Evolutionary conservation across 2,113 vertebrate species (phyloP).

Genomic region (Speoplatyrhinus poulsoni): DNA sequence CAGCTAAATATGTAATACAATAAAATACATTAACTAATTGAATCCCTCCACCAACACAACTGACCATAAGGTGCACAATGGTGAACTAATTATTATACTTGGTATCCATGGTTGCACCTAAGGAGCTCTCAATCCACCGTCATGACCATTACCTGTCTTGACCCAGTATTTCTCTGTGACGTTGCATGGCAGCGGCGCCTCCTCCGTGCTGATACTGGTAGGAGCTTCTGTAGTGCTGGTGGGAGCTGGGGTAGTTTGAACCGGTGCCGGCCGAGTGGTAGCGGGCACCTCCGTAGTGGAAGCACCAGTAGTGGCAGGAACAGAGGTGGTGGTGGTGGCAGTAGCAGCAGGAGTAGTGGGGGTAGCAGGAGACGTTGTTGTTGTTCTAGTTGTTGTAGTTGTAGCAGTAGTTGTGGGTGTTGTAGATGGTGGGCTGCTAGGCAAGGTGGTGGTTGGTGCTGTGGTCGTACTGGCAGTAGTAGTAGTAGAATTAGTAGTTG

Average conservation of each 20-base stretch:
- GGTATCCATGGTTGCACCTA: too few species aligned
- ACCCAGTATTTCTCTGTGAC: constrained; percentile 87
- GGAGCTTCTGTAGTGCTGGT: constrained; percentile 49
- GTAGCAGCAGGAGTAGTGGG: constrained; percentile 65
- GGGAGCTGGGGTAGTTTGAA: constrained; percentile 34
- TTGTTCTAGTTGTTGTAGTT: constrained; percentile 34
- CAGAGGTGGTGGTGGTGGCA: constrained; percentile 73
- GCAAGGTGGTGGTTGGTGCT: constrained; percentile 40
- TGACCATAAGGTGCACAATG: too few species aligned
- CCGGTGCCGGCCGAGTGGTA: constrained; percentile 44
- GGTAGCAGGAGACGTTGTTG: constrained; percentile 52
- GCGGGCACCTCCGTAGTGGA: constrained; percentile 56
- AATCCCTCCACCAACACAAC: too few species aligned
- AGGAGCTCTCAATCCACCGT: neutral
- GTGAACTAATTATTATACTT: too few species aligned
- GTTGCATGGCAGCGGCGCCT: constrained; percentile 82
- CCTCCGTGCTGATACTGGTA: constrained; percentile 71
- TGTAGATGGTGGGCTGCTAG: constrained; percentile 39
- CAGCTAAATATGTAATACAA: too few species aligned
- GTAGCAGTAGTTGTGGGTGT: constrained; percentile 43
- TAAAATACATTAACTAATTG: too few species aligned
- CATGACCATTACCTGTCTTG: constrained; percentile 75
- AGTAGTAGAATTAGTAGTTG: constrained; percentile 7
- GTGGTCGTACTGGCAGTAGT: constrained; percentile 16
- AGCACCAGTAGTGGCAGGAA: constrained; percentile 73